Evolutionary conservation across 2,113 vertebrate species (phyloP).

Genomic region (Microtus ochrogaster): DNA sequence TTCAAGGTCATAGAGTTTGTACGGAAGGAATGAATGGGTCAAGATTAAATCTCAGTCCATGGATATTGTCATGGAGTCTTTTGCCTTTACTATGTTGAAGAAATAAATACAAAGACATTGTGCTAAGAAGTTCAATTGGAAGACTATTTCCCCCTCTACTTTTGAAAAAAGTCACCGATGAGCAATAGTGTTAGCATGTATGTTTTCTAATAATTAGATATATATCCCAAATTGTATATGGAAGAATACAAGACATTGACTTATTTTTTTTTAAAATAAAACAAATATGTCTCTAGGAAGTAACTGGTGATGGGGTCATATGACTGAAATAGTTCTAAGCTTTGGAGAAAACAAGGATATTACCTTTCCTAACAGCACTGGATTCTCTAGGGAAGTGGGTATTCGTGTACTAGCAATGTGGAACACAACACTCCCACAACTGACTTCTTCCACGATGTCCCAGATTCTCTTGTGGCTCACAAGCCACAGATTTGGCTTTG

Average conservation of each 20-base stretch:
- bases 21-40: neutral
- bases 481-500: neutral
- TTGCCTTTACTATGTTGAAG: neutral
- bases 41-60: neutral
- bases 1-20: neutral
- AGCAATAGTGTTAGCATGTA: neutral
- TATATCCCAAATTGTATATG: neutral
- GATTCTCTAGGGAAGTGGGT: neutral
- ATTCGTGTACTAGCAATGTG: neutral
- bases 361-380: slow-evolving; percentile 19
- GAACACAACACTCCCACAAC: neutral
- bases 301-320: neutral
- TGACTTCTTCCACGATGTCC: neutral
- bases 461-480: neutral
- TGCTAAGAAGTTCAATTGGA: slow-evolving; percentile 34
- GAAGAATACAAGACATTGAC: neutral
- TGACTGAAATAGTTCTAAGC: slow-evolving; percentile 43
- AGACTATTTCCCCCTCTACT: neutral
- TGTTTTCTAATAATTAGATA: neutral
- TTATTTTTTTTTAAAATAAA: slow-evolving; percentile 46
- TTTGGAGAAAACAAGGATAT: slow-evolving; percentile 37
- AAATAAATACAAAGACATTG: neutral
- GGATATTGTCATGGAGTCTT: neutral
- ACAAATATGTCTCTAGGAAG: slow-evolving; percentile 14
- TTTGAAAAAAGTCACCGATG: slow-evolving; percentile 30